Conservation (phyloP, 2,113 vertebrate genomes). For the Hypocryptadius cinnamomeus region DNA sequence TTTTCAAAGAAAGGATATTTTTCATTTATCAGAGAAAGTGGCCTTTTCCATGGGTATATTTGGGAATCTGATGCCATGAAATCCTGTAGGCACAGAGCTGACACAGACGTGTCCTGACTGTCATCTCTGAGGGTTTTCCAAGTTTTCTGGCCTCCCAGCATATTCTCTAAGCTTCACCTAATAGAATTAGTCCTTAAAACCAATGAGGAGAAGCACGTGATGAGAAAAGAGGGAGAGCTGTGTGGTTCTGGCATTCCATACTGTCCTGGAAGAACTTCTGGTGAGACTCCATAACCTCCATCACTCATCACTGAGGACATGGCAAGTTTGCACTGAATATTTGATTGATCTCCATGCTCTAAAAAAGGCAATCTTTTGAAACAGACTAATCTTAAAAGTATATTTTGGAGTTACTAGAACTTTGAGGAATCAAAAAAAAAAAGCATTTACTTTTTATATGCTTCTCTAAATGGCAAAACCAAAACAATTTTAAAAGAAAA, state of each 20-base stretch:
- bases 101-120: neutral
- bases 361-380: neutral
- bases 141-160: neutral
- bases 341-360: neutral
- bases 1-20: neutral
- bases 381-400: neutral
- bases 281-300: neutral
- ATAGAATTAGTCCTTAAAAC: neutral
- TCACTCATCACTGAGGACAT: neutral
- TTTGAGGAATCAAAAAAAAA: neutral
- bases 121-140: neutral
- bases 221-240: neutral
- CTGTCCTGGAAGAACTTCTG: neutral
- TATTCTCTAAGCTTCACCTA: neutral
- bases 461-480: neutral
- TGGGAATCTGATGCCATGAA: neutral
- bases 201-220: neutral
- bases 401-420: neutral
- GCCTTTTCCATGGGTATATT: neutral
- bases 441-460: neutral
- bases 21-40: neutral
- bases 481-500: neutral
- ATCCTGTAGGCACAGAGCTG: neutral
- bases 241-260: neutral
- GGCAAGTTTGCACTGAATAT: neutral